phyloP scores from a whole-genome alignment of 2,888 invertebrate genomes.

The Tortrix viridana region DNA sequence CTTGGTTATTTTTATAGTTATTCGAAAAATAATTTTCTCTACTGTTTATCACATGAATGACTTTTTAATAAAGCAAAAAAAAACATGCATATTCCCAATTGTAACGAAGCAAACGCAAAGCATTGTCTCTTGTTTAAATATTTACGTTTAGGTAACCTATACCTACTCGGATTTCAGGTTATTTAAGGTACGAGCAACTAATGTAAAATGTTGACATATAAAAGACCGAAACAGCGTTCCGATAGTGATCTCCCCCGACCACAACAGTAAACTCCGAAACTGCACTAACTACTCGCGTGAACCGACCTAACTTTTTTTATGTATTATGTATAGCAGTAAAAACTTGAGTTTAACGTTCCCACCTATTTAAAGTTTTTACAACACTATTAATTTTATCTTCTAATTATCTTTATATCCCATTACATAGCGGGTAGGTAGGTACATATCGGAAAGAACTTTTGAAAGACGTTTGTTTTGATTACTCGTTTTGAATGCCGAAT shows the following conservation, averaged over 20 bases:
- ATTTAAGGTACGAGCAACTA: constrained; percentile 1
- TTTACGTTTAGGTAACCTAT: too few relatives aligned
- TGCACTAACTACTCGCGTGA: constrained; percentile 41
- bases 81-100: too few relatives aligned
- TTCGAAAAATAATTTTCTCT: too few relatives aligned
- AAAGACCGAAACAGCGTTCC: constrained; percentile 28
- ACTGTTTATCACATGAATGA: too few relatives aligned
- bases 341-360: constrained; percentile 42
- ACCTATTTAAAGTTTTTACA: constrained; percentile 50
- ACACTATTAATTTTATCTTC: constrained; percentile 36
- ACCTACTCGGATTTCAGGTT: too few relatives aligned
- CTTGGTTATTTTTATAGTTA: too few relatives aligned
- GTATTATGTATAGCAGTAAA: constrained; percentile 50
- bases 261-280: constrained; percentile 36
- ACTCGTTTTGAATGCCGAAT: background rate
- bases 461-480: background rate
- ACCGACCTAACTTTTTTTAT: constrained; percentile 49
- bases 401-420: constrained; percentile 33
- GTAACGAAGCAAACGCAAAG: too few relatives aligned
- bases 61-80: too few relatives aligned
- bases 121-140: too few relatives aligned
- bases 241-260: constrained; percentile 35
- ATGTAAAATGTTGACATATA: constrained; percentile 13
- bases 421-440: constrained; percentile 5
- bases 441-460: background rate